Evolutionary conservation across 2,888 invertebrate species (phyloP).

Genomic region (Linnaemya vulpina): DNA sequence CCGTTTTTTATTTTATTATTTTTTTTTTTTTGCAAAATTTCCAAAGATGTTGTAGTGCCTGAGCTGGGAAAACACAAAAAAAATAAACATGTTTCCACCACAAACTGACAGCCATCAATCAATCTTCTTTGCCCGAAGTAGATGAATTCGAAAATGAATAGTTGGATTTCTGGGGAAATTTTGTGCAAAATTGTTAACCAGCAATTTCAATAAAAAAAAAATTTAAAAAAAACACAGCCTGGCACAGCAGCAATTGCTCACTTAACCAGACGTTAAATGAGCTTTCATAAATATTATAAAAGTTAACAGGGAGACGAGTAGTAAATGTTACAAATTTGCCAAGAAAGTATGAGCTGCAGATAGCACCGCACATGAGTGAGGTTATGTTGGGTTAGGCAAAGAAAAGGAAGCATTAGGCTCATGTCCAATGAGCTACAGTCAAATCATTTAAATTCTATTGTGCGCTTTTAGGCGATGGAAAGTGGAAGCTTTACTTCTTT

Average conservation of each 20-base stretch:
- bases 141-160: conserved; percentile 53
- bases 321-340: background rate
- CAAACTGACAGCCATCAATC: conserved; percentile 71
- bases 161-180: conserved; percentile 34
- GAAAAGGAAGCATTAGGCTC: no score
- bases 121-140: conserved; percentile 58
- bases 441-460: no score
- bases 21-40: conserved; percentile 3
- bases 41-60: conserved; percentile 27
- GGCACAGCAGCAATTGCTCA: background rate
- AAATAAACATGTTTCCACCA: conserved; percentile 68
- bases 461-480: no score
- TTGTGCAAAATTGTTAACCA: conserved; percentile 5
- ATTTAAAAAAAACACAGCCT: background rate
- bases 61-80: conserved; percentile 7
- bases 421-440: no score
- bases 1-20: conserved; percentile 29
- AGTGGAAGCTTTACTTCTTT: no score
- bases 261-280: conserved; percentile 50
- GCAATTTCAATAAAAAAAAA: background rate
- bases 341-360: no score
- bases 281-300: conserved; percentile 41
- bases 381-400: no score
- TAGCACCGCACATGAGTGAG: no score
- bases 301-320: background rate